These are phyloP conservation scores for Pogonognathellus flavescens DNA, from an alignment of 1,140 invertebrate species.

Conservation along the genomic window DNA sequence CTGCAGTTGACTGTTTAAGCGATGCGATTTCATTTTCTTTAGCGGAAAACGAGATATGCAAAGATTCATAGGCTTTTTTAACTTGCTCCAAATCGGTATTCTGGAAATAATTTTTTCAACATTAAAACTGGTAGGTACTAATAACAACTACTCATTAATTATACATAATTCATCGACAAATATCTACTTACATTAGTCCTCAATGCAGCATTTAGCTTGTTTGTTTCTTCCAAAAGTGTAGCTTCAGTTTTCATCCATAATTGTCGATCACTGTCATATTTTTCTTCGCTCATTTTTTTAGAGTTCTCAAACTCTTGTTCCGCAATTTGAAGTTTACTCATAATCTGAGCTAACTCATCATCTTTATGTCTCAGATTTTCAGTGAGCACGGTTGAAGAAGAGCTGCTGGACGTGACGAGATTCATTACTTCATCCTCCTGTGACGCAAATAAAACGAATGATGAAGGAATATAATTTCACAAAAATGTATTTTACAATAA, in stretches of 20 bases:
- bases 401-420: slow-evolving; percentile 22
- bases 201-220: neutral
- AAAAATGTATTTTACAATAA: neutral
- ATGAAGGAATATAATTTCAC: neutral
- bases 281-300: neutral
- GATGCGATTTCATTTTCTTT: neutral
- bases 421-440: slow-evolving; percentile 33
- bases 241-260: neutral
- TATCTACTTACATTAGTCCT: slow-evolving; percentile 65
- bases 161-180: neutral
- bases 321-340: neutral
- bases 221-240: neutral
- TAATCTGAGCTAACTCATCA: neutral
- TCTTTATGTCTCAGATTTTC: slow-evolving; percentile 2
- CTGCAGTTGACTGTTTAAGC: neutral
- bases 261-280: neutral
- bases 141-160: neutral
- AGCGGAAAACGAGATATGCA: neutral
- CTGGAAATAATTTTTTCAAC: neutral
- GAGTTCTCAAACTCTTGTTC: neutral
- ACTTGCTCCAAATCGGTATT: neutral
- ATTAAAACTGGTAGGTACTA: no score
- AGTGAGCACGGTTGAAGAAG: neutral
- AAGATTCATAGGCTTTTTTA: neutral
- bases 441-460: neutral